A percentile compares a stretch with the other conserved stretches of the same genome.
phyloP scores from a whole-genome alignment of 2,113 vertebrate genomes.

The Sclerurus mexicanus region DNA sequence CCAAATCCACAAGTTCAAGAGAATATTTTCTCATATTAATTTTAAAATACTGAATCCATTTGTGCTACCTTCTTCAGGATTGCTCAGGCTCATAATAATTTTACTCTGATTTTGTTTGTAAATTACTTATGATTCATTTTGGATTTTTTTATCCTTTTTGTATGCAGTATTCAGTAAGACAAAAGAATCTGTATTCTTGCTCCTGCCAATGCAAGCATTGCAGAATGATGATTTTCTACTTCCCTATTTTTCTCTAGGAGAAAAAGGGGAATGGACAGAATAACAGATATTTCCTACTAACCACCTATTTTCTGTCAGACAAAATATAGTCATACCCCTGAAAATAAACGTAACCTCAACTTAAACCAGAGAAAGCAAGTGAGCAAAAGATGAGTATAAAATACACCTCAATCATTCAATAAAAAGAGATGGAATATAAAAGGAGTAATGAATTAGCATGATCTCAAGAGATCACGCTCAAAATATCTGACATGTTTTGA shows the following conservation, averaged over 20 bases:
- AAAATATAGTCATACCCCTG: constrained; percentile 40
- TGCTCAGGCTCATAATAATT: not conserved
- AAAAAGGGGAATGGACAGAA: not conserved
- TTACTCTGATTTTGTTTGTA: not conserved
- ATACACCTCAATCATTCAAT: constrained; percentile 38
- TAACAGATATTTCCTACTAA: constrained; percentile 54
- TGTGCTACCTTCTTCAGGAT: not conserved
- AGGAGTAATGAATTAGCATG: constrained; percentile 16
- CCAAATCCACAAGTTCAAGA: not conserved
- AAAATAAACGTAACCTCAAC: constrained; percentile 34
- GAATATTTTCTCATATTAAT: not conserved
- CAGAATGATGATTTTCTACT: not conserved
- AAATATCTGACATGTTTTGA: constrained; percentile 62
- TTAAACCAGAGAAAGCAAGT: not conserved
- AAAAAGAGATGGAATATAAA: constrained; percentile 59
- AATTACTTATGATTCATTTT: not conserved
- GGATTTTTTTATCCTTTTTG: not conserved
- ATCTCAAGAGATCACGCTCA: constrained; percentile 36
- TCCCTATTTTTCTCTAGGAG: constrained; percentile 12
- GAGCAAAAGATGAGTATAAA: not conserved
- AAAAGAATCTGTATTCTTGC: not conserved
- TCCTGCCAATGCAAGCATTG: not conserved
- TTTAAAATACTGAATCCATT: not conserved
- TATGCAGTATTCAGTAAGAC: not conserved
- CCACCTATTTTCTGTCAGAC: constrained; percentile 29